Base-by-base conservation (phyloP, 2,113 vertebrate species). In the Gasterosteus aculeatus region DNA sequence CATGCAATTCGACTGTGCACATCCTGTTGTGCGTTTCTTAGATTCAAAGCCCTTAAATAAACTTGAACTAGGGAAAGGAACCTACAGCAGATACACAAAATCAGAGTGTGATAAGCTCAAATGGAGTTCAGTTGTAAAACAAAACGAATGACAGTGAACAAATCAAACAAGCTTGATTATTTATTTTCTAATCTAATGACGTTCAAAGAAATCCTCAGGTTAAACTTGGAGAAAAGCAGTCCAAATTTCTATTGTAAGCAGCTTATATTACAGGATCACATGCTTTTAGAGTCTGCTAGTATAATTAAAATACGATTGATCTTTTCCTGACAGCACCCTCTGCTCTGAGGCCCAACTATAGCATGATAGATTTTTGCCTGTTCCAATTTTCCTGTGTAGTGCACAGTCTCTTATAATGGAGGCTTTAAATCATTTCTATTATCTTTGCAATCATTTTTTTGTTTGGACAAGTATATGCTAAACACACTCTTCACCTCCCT, bases 1-100 rank as follows among this genome's bases (percentile, higher is more conserved):
- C 59, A 79, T 78, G 39, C 72, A 69, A 59, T 60, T 64, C 8
- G 1, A 70, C 46, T 18, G 41, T 75, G 67, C 69, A 85, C 85
- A 83, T 90, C 78, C 81, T 88, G 84, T 85, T 83, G 72, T 44
- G 71, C 57, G 68, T 35, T 39, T 62, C 46, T 54, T 29, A 71
- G 64, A 66, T 62, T 18, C 39, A 67, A 65, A 74, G 11, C 51
- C 67, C 18, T 63, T 15, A 62, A 57, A 84, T 68, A 70, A 77
- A 81, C 61, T 64, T 2, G 0, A 70, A 49, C 19, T 6, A 26
- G 9, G 22, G 35, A 87, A 63, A 35, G 26, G 78, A 81, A 82
- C 18, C 42, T 62, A 26, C 12, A 31, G 39, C 33, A 56, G 7
- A 74, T 22, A 59, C 56, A 41, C 38, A 77, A 59, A 75, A 63